These are phyloP conservation scores for Pangasius macronema DNA, from an alignment of 2,797 vertebrate species.

Conservation along the genomic window DNA sequence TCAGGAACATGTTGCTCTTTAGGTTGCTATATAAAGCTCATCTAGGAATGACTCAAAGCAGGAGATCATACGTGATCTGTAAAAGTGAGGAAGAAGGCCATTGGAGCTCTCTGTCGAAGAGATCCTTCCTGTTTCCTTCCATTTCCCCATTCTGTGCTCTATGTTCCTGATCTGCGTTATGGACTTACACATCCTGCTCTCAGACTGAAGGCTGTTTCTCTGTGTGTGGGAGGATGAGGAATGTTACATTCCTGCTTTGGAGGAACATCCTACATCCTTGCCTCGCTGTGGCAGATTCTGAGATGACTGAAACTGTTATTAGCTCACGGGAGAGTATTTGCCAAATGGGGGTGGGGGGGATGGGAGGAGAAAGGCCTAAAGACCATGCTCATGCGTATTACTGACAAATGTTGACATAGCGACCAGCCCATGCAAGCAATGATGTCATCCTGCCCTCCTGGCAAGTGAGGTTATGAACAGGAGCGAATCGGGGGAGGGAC, in stretches of 20 bases:
- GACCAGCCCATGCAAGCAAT: slow-evolving; percentile 38
- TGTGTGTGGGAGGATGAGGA: slow-evolving; percentile 26
- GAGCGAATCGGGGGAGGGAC: slow-evolving; percentile 26
- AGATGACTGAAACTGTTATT: slow-evolving; percentile 36
- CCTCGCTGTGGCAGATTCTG: background rate
- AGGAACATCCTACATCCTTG: slow-evolving; percentile 34
- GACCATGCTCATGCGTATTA: slow-evolving; percentile 38
- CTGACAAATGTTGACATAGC: slow-evolving; percentile 48
- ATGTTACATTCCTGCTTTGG: slow-evolving; percentile 22
- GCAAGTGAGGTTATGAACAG: slow-evolving; percentile 34
- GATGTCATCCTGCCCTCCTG: slow-evolving; percentile 48
- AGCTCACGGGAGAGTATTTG: slow-evolving; percentile 14
- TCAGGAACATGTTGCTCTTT: slow-evolving; percentile 63
- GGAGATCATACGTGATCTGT: slow-evolving; percentile 27
- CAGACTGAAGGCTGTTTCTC: slow-evolving; percentile 26
- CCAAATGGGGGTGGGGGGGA: background rate
- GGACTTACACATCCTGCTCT: slow-evolving; percentile 37
- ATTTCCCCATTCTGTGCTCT: slow-evolving; percentile 25
- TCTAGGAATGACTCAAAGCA: slow-evolving; percentile 39
- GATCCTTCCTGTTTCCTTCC: slow-evolving; percentile 55
- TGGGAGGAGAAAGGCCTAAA: slow-evolving; percentile 12
- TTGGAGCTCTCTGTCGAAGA: slow-evolving; percentile 56
- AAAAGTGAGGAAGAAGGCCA: slow-evolving; percentile 60
- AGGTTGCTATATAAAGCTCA: slow-evolving; percentile 56
- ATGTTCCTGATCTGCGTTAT: slow-evolving; percentile 14